Evolutionary conservation across 2,888 invertebrate species (phyloP), one percentile per base, ranked within the genome.

Genomic region (Tetrapedia diversipes): DNA sequence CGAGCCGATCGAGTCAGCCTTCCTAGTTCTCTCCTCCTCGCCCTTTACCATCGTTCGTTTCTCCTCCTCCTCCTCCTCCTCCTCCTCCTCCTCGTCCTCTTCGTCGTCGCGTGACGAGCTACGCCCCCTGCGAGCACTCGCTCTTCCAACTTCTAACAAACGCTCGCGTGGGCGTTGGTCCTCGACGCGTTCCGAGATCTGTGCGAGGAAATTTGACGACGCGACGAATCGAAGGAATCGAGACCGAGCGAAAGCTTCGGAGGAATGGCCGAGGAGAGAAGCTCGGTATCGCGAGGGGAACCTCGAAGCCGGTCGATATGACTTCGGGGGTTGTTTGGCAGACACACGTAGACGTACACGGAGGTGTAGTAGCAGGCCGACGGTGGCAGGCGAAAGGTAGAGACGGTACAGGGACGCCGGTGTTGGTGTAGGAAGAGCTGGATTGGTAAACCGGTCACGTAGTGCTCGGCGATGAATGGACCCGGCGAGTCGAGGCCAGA

Each of bases 401-500:
- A 54, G 66, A 57, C 60, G 47, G 70, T 39, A 60, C 51, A 54
- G 67, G 49, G 37, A 77, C 53, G 64, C 41, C 49, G 66, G 67
- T 61, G 76, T 61, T 60, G 64, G 65, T 69, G 72, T 64, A 61
- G 78, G 78, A 68, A 79, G 86, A 88, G 89, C 84, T 80, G 88
- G 88, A 90, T 91, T 90, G 88, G 90, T 88, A 91, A 90, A 90
- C 91, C 89, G 90, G 91, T 91, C 91, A 91, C 91, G 91, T 91
- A 91, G 89, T 89, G 88, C 89, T 84, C 90, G 87, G 90, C 91
- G 90, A 91, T 91, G 91, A 91, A 91, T 91, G 91, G 91, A 91
- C 90, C 91, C 90, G 89, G 89, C 91, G 91, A 90, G 89, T 89
- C 89, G 89, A 90, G 90, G 89, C 87, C 88, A 84, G 89, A 89